Evolutionary conservation across 2,113 vertebrate genomes (phyloP), one percentile per base, ranked within the genome.

Genomic region (Pseudorectes ferrugineus): DNA sequence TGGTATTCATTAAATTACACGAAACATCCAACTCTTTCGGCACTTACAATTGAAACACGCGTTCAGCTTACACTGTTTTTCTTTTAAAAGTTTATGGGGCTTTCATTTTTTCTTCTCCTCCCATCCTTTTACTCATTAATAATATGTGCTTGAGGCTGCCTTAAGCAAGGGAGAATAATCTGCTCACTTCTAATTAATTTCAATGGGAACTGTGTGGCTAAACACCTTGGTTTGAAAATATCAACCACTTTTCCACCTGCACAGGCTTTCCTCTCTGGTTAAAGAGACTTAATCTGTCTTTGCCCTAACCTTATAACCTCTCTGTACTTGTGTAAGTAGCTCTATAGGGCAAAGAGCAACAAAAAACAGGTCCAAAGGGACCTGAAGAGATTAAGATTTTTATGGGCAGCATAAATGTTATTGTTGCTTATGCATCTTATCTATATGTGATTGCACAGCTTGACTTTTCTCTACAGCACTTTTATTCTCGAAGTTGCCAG

Each of bases 121-220:
- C 29, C 29, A 74, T 55, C 31, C 17, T 33, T 61, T 65, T 75
- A 93, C 40, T 88, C 45, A 82, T 75, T 95, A 91, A 57, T 82
- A 33, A 28, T 55, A 20, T 57, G 31, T 75, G 43, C 66, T 93
- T 74, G 70, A 87, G 52, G 36, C 65, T 87, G 94, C 68, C 87
- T 87, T 91, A 93, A 52, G 84, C 65, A 93, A 89, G n/a, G 59
- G 73, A 91, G 61, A 96, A 87, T 91, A 78, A 89, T 91, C 52
- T 85, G 9, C 66, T 87, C 70, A 26, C 23, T 87, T 93, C 65
- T 91, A 95, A 96, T 87, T 95, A 75, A 93, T 95, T 95, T 94
- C 89, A 89, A 10, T 52, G 74, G 81, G 70, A 96, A 52, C 73
- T 68, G 2, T 68, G 48, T 65, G 52, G 28, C 43, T 94, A 78